Conservation (phyloP, 2,113 vertebrate genomes). For the Leucopsar rothschildi region DNA sequence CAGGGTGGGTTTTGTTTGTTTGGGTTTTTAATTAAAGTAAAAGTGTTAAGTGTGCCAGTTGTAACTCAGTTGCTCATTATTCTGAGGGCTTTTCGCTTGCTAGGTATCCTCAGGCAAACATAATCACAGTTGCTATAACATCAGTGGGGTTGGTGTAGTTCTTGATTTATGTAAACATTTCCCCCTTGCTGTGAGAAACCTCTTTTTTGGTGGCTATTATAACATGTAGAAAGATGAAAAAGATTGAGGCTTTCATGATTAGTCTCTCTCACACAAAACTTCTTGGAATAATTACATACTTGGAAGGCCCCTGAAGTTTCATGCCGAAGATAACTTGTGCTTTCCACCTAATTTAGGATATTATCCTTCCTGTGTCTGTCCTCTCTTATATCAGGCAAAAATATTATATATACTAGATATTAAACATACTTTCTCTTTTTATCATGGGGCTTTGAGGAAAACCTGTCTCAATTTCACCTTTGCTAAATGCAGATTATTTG, state of each 20-base stretch:
- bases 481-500: not conserved
- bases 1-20: not conserved
- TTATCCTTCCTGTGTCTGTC: not conserved
- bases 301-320: not conserved
- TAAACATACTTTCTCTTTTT: not conserved
- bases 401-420: not conserved
- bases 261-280: not conserved
- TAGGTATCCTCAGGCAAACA: not conserved
- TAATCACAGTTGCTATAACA: not conserved
- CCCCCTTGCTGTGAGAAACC: not conserved
- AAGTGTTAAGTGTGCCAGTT: not conserved
- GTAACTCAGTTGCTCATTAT: not conserved
- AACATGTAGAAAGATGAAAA: not conserved
- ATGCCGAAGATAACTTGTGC: not conserved
- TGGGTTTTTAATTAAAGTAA: not conserved
- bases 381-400: not conserved
- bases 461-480: not conserved
- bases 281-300: not conserved
- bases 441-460: not conserved
- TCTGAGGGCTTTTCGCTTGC: not conserved
- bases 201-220: not conserved
- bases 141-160: not conserved
- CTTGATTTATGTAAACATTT: not conserved
- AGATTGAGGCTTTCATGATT: not conserved
- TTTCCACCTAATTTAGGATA: not conserved